phyloP scores from a whole-genome alignment of 2,113 vertebrate species.

The Seriola rivoliana region DNA sequence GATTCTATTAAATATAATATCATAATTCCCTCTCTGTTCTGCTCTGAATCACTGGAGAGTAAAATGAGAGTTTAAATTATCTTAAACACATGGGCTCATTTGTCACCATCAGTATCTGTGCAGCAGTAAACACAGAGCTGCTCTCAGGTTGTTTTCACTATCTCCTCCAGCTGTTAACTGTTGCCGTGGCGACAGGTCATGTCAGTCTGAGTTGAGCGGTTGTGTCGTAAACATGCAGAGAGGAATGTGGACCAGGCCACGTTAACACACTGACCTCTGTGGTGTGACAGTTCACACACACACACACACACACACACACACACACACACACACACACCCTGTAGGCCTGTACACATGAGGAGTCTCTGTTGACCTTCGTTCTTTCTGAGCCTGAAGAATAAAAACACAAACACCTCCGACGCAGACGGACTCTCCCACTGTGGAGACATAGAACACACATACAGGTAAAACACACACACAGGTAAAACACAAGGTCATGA shows the following conservation, averaged over 20 bases:
- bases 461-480: too few species aligned
- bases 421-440: too few species aligned
- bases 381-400: background rate
- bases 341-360: background rate
- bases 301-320: too few species aligned
- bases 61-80: too few species aligned
- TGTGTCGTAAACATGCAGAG: background rate
- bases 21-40: too few species aligned
- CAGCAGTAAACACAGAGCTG: background rate
- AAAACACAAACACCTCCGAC: background rate
- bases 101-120: too few species aligned
- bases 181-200: background rate
- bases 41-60: too few species aligned
- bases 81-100: too few species aligned
- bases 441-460: too few species aligned
- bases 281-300: background rate
- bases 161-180: constrained; percentile 18
- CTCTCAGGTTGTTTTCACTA: background rate
- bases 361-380: background rate
- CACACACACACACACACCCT: background rate
- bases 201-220: background rate
- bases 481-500: too few species aligned
- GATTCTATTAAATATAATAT: too few species aligned
- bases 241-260: constrained; percentile 34
- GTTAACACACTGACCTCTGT: constrained; percentile 40